These are phyloP conservation scores for Galago senegalensis DNA, from an alignment of 2,797 vertebrate species.

Conservation along the genomic window DNA sequence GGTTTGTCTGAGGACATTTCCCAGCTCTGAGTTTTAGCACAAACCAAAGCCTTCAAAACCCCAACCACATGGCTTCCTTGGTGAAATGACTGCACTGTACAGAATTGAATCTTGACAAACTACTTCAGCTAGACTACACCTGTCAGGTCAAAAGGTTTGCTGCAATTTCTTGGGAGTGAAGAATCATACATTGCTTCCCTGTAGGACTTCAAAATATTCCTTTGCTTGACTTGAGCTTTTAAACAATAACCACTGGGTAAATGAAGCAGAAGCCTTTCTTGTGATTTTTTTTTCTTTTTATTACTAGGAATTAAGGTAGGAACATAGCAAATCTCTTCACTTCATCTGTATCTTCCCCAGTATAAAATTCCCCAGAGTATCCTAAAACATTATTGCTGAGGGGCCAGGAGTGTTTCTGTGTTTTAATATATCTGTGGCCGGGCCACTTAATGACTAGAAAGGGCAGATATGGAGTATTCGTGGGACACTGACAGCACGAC, in stretches of 20 bases:
- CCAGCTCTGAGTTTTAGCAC: neutral
- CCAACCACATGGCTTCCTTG: neutral
- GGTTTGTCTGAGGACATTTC: neutral
- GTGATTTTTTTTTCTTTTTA: neutral
- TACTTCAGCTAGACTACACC: conserved; percentile 16
- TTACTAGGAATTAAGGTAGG: neutral
- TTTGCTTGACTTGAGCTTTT: conserved; percentile 53
- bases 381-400: neutral
- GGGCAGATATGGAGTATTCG: neutral
- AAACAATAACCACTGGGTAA: conserved; percentile 69
- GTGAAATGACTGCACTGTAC: conserved; percentile 1
- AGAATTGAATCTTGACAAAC: conserved; percentile 63
- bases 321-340: conserved; percentile 28
- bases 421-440: neutral
- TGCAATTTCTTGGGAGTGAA: conserved; percentile 49
- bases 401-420: neutral
- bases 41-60: conserved; percentile 34
- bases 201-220: conserved; percentile 41
- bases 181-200: neutral
- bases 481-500: neutral
- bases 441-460: neutral
- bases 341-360: neutral
- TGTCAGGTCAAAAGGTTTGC: conserved; percentile 45
- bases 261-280: conserved; percentile 50
- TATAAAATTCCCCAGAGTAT: neutral